These are phyloP conservation scores for Nymphicus hollandicus DNA, from an alignment of 2,113 vertebrate genomes.

Conservation along the genomic window DNA sequence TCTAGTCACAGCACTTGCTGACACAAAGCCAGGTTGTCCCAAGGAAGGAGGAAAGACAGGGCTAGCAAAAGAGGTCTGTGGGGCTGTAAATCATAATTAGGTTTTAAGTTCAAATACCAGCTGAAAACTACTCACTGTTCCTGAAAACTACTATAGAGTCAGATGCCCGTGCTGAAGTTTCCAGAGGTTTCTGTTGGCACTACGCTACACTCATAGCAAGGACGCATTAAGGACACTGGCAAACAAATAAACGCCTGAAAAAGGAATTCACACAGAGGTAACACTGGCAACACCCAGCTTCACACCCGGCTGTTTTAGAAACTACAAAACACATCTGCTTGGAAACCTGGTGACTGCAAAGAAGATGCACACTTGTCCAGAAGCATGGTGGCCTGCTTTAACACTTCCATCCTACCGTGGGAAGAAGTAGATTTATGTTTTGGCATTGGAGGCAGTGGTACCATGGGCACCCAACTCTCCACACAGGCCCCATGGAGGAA, in stretches of 20 bases:
- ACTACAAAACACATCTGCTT: not conserved
- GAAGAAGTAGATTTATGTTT: not conserved
- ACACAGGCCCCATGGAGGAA: fast-evolving
- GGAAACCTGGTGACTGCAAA: not conserved
- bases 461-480: not conserved
- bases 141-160: not conserved
- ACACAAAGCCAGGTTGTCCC: not conserved
- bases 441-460: not conserved
- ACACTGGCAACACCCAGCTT: fast-evolving
- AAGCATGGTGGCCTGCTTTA: not conserved
- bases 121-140: not conserved
- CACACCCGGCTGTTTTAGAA: not conserved
- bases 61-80: not conserved
- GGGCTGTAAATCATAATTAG: not conserved
- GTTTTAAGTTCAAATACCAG: not conserved
- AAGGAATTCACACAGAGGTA: not conserved
- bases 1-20: fast-evolving
- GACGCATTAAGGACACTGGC: not conserved
- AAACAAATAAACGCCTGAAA: not conserved
- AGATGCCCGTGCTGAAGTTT: not conserved
- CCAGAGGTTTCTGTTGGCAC: not conserved
- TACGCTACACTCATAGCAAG: not conserved
- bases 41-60: not conserved
- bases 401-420: not conserved
- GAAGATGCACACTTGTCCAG: not conserved